Evolutionary conservation across 2,113 vertebrate genomes (phyloP).

Genomic region (Mustela nigripes): DNA sequence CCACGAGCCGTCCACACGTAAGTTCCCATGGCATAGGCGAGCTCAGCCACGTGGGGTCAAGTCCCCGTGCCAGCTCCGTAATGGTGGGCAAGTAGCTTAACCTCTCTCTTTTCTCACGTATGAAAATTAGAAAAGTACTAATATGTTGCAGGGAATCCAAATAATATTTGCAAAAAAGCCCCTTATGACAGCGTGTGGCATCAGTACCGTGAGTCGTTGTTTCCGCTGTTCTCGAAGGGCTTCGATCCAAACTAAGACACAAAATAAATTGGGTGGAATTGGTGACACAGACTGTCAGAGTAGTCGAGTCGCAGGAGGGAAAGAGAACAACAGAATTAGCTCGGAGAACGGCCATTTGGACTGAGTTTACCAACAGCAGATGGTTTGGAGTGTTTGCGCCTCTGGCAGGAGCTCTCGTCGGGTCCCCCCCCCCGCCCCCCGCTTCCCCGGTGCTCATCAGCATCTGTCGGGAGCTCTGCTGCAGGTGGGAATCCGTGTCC

Average conservation of each 20-base stretch:
- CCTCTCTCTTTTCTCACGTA: background rate
- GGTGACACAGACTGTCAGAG: background rate
- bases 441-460: background rate
- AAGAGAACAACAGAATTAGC: background rate
- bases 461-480: background rate
- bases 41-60: background rate
- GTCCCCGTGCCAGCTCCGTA: background rate
- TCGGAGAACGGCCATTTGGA: background rate
- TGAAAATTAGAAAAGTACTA: background rate
- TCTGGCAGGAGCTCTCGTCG: background rate
- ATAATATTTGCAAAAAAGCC: background rate
- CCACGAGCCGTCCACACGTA: background rate
- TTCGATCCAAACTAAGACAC: background rate
- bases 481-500: rapidly evolving
- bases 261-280: background rate
- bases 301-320: background rate
- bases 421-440: background rate
- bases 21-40: background rate
- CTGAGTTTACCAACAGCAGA: background rate
- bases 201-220: background rate
- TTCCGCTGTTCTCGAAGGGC: background rate
- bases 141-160: background rate
- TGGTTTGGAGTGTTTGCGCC: background rate
- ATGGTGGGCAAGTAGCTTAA: background rate
- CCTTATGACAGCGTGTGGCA: background rate